A percentile compares a stretch with the other conserved stretches of the same genome.
phyloP scores from a whole-genome alignment of 1,140 invertebrate genomes.

The Drosophila varians region DNA sequence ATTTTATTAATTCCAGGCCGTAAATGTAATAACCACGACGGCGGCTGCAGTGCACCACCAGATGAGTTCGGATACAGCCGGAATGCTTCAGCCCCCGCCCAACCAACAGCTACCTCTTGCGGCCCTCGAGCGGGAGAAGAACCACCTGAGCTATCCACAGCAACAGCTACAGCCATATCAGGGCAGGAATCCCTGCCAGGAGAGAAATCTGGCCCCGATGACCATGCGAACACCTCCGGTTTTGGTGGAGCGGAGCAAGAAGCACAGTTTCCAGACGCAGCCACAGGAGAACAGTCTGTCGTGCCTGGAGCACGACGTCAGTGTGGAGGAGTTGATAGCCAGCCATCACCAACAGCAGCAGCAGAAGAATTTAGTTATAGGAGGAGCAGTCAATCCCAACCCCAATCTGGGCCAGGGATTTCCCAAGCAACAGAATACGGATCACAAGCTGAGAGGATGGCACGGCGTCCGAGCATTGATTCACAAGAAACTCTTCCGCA shows the following conservation, averaged over 20 bases:
- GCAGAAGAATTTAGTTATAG: constrained; percentile 46
- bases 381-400: constrained; percentile 32
- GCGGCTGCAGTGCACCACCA: constrained; percentile 66
- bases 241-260: constrained; percentile 88
- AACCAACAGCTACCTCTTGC: constrained; percentile 68
- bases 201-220: constrained; percentile 90
- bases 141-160: constrained; percentile 77
- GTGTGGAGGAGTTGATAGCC: constrained; percentile 77
- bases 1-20: neutral
- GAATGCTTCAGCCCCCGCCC: constrained; percentile 70
- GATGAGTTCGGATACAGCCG: constrained; percentile 51
- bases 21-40: constrained; percentile 43
- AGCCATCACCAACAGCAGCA: constrained; percentile 42
- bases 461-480: constrained; percentile 79
- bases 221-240: constrained; percentile 86
- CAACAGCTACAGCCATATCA: constrained; percentile 91
- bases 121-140: constrained; percentile 60
- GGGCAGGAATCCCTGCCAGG: constrained; percentile 94
- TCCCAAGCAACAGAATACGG: constrained; percentile 82
- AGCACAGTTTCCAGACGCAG: constrained; percentile 74
- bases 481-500: constrained; percentile 80
- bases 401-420: constrained; percentile 78
- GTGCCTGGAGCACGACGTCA: constrained; percentile 80
- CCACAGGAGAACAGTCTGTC: constrained; percentile 76
- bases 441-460: constrained; percentile 79